Base-by-base conservation (phyloP, 2,113 vertebrate genomes). In the Cottus gobio region DNA sequence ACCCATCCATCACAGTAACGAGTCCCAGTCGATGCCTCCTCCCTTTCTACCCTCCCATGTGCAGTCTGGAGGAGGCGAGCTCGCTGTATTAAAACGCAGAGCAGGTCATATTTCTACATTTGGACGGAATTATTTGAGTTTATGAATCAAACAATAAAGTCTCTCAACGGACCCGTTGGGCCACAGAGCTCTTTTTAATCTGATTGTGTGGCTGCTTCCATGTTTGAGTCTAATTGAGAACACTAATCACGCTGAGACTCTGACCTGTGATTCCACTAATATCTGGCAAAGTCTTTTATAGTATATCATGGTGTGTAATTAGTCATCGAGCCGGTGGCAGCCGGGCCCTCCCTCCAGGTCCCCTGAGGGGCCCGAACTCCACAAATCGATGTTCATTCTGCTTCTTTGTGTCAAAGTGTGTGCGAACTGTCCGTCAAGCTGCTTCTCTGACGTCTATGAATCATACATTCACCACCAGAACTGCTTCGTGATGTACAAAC, bases 1-100 rank as follows among this genome's bases (percentile, higher is more conserved):
- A 61, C 48, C 71, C 31, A 12, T 76, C 79, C 62, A 46, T 85
- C 82, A 69, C 58, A 74, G 65, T 67, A 67, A 79, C 30, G 30
- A 31, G 30, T 31, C 30, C 30, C 30, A 31, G 30, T 4, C 30
- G 30, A 31, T 31, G 30, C 30, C 26, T 54, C n/a, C n/a, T 65
- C 64, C 77, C 28, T n/a, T 57, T 58, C 22, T 48, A 44, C 34
- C 54, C 56, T 63, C 67, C 30, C 30, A 2, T 31, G 30, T 31
- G 30, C n/a, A 31, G 30, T 2, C 2, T 3, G 30, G 2, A 31
- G 30, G 30, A 31, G 30, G 30, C 30, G 57, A 26, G 48, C 11
- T 5, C 11, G 26, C 26, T 28, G 10, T 4, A 57, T 46, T 37
- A 64, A 70, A 75, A 69, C 20, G 48, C 10, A 22, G 13, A 63